Evolutionary conservation across 2,797 vertebrate genomes (phyloP), one percentile per base, ranked within the genome.

Genomic region (Tenualosa ilisha): DNA sequence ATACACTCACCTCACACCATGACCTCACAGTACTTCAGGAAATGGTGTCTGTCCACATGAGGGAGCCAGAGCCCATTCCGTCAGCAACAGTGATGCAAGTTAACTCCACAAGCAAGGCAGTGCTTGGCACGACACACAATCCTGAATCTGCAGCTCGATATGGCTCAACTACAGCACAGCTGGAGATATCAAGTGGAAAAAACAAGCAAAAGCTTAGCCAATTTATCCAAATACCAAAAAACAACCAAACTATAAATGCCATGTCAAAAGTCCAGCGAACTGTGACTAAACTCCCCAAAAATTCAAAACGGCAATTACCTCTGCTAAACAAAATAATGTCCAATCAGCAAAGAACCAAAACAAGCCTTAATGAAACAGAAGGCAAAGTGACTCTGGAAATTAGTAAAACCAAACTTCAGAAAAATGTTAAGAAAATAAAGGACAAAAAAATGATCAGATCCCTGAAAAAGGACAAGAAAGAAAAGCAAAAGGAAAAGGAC

Each of bases 381-480:
- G 87, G 86, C 83, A 81, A 82, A 9, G 1, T 89, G 87, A 89
- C 84, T 13, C 1, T 53, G 20, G 86, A 86, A 75, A 86, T 81
- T 22, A 91, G 85, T 40, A 81, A 84, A 59, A 88, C 6, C 9
- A 89, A 85, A 61, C 0, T 31, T 46, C 49, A 84, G 75, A 89
- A 92, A 84, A 63, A 90, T 88, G 72, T 82, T 56, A 79, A 88
- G 37, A 1, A 88, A 87, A 83, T 22, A 9, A 89, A 88, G 20
- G 63, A 59, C 79, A 83, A 87, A 82, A 86, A 87, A 82, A 86
- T 81, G 87, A 86, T 82, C 81, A 90, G 90, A 87, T 24, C 13
- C 81, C 20, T 8, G 3, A 93, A 89, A 81, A 92, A 94, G 72
- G 86, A 65, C 6, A 93, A 91, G 31, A 91, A 88, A 86, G 87